These are phyloP conservation scores for Monopis laevigella DNA, from an alignment of 2,888 invertebrate species.

Conservation along the genomic window DNA sequence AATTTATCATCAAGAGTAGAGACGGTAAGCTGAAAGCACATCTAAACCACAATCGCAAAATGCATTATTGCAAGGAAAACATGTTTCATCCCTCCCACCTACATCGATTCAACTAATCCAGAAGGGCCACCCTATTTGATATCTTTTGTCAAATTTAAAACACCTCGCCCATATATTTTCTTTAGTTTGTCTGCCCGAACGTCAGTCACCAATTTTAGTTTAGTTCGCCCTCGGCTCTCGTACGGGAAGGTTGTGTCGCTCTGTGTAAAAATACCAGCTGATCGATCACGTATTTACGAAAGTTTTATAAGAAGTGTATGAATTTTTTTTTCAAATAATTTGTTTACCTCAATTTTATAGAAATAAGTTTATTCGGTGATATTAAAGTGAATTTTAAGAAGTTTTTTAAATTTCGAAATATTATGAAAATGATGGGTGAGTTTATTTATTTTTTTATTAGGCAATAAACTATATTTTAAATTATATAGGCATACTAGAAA, in stretches of 20 bases:
- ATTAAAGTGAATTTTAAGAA: slow-evolving; percentile 4
- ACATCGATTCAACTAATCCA: too few species aligned
- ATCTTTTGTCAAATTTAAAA: too few species aligned
- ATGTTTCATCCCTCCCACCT: too few species aligned
- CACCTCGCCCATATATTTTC: too few species aligned
- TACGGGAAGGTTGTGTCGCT: slow-evolving; percentile 29
- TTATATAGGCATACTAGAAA: too few species aligned
- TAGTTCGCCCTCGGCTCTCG: slow-evolving; percentile 46
- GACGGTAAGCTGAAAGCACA: too few species aligned
- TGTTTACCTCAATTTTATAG: slow-evolving; percentile 2
- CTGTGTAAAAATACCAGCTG: slow-evolving; percentile 31
- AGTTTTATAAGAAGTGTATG: slow-evolving; percentile 3
- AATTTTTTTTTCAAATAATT: background rate
- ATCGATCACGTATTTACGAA: slow-evolving; percentile 35
- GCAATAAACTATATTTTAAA: too few species aligned
- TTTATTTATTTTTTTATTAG: slow-evolving; percentile 18
- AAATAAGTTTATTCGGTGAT: slow-evolving; percentile 2
- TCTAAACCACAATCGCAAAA: too few species aligned
- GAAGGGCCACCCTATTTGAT: too few species aligned
- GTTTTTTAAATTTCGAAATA: slow-evolving; percentile 22
- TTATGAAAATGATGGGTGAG: slow-evolving; percentile 39
- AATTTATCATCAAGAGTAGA: too few species aligned
- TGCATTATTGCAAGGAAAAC: too few species aligned
- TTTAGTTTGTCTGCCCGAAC: background rate
- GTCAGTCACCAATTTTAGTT: slow-evolving; percentile 15